Evolutionary conservation across 35 echinoderm and acorn worm genomes (phyloP).

Genomic region (Strongylocentrotus purpuratus): DNA sequence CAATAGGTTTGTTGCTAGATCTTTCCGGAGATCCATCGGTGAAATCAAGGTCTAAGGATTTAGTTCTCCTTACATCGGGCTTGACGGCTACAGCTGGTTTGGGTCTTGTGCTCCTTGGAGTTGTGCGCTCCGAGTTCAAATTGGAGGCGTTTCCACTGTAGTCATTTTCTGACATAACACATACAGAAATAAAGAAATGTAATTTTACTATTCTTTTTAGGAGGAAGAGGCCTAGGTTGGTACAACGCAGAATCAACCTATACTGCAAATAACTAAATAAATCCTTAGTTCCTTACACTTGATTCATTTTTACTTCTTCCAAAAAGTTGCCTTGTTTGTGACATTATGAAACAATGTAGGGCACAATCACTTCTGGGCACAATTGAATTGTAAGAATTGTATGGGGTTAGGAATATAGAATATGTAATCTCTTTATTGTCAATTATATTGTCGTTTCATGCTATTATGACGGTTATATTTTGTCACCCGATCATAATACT

Average conservation of each 20-base stretch:
- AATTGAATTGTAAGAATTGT: too few relatives aligned
- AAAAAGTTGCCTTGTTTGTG: too few relatives aligned
- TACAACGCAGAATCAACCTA: not conserved
- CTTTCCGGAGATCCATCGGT: not conserved
- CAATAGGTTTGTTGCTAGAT: not conserved
- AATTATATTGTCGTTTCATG: not conserved
- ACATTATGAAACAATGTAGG: too few relatives aligned
- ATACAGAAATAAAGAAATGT: not conserved
- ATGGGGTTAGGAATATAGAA: too few relatives aligned
- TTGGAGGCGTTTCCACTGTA: not conserved
- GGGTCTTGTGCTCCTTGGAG: not conserved
- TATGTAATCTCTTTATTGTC: not conserved
- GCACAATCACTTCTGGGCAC: too few relatives aligned
- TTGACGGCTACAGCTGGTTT: not conserved
- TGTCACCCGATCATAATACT: too few relatives aligned
- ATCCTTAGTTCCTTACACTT: not conserved
- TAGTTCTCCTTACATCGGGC: not conserved
- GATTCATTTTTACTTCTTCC: too few relatives aligned
- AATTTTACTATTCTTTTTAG: not conserved
- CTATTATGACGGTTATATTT: not conserved
- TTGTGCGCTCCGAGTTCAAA: not conserved
- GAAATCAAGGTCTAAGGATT: not conserved
- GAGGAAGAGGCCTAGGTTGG: not conserved
- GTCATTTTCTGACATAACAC: not conserved
- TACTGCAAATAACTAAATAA: not conserved